phyloP scores from a whole-genome alignment of 2,113 vertebrate genomes.

The Nesoenas mayeri region DNA sequence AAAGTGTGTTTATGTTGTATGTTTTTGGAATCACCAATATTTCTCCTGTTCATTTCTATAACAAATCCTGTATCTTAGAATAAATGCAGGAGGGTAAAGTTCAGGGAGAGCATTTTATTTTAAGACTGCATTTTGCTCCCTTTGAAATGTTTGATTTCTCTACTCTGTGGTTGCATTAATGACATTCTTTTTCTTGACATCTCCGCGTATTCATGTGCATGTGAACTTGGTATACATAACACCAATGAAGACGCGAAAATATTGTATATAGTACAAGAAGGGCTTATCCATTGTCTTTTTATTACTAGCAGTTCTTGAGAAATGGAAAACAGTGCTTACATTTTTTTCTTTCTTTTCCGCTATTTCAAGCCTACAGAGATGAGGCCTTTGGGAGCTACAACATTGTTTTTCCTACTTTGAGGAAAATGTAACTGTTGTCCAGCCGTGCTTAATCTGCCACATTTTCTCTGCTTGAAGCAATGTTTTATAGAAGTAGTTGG shows the following conservation, averaged over 20 bases:
- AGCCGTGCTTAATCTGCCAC: conserved; percentile 26
- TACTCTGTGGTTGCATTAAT: not conserved
- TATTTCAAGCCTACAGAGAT: conserved; percentile 19
- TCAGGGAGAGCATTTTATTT: not conserved
- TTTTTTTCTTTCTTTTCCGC: not conserved
- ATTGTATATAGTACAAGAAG: not conserved
- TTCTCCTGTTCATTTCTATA: not conserved
- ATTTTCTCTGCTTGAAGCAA: conserved; percentile 16
- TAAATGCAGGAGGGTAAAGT: not conserved
- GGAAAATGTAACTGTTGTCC: conserved; percentile 20
- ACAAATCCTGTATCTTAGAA: not conserved
- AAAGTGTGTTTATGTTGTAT: not conserved
- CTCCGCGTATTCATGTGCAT: not conserved
- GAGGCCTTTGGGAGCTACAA: not conserved
- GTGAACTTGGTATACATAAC: not conserved
- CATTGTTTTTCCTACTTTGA: conserved; percentile 42
- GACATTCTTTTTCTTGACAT: not conserved
- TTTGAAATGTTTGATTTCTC: not conserved
- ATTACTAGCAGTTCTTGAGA: not conserved
- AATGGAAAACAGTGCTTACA: not conserved
- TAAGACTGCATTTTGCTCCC: not conserved
- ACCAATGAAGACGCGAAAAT: not conserved
- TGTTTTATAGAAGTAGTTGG: not conserved
- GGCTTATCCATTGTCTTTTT: conserved; percentile 10
- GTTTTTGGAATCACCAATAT: not conserved